A percentile compares a stretch with the other conserved stretches of the same genome.
Evolutionary conservation across 2,113 vertebrate species (phyloP).

Genomic region (Malurus alboscapulatus): DNA sequence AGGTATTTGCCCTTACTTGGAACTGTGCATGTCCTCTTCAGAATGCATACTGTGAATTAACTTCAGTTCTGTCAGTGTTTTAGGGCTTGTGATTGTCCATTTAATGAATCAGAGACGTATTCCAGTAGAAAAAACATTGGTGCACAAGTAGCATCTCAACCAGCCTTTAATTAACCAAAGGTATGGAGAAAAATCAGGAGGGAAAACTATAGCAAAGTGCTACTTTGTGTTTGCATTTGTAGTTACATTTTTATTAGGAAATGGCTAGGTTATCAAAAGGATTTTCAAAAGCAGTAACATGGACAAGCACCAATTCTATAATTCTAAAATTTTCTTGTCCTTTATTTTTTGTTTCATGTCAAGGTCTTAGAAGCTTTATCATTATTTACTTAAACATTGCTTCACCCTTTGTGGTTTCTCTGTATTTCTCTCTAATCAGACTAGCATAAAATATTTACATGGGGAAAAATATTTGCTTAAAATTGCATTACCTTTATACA

Average conservation of each 20-base stretch:
- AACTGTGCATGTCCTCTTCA: conserved; percentile 26
- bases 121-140: background rate
- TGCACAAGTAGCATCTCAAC: background rate
- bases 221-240: conserved; percentile 37
- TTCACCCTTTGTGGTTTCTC: conserved; percentile 26
- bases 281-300: conserved; percentile 45
- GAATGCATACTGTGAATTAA: conserved; percentile 9
- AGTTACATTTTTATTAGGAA: background rate
- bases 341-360: conserved; percentile 14
- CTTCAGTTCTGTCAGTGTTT: background rate
- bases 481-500: conserved; percentile 45
- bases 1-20: background rate
- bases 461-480: conserved; percentile 23
- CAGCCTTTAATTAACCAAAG: conserved; percentile 23
- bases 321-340: conserved; percentile 20
- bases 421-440: conserved; percentile 41
- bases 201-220: background rate
- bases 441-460: conserved; percentile 18
- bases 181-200: background rate
- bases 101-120: background rate
- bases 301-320: conserved; percentile 41
- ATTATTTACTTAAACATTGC: conserved; percentile 5
- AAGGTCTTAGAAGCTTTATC: background rate
- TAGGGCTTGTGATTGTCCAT: background rate
- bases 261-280: background rate